Conservation (phyloP, 2,113 vertebrate species). For the Dromiciops gliroides region DNA sequence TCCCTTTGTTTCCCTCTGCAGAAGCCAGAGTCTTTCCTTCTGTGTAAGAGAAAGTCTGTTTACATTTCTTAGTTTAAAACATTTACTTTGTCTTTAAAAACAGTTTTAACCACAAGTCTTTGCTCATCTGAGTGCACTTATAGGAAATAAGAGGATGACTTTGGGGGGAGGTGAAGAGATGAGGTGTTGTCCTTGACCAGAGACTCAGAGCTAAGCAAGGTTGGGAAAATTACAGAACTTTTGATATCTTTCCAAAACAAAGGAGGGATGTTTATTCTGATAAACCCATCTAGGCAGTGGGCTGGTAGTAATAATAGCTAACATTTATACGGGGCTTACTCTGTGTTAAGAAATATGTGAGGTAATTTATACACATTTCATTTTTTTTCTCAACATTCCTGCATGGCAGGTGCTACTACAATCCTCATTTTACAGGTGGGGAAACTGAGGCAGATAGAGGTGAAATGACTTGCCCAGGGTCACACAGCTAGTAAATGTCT, state of each 20-base stretch:
- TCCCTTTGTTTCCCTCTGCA: not conserved
- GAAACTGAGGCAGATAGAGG: not conserved
- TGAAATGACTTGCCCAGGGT: not conserved
- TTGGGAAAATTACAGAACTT: not conserved
- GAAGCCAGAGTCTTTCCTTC: not conserved
- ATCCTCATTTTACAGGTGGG: not conserved
- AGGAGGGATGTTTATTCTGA: not conserved
- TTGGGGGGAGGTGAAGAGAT: not conserved
- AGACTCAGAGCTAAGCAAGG: not conserved
- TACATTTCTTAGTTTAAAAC: not conserved
- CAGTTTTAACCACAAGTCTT: not conserved
- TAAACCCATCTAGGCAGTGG: not conserved
- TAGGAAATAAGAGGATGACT: not conserved
- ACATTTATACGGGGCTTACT: not conserved
- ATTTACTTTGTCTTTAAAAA: not conserved
- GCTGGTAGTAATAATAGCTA: not conserved
- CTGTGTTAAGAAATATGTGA: not conserved
- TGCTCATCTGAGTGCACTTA: not conserved
- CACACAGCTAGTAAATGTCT: not conserved
- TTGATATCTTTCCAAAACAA: not conserved
- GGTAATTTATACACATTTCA: not conserved
- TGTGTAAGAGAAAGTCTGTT: not conserved
- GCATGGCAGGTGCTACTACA: not conserved
- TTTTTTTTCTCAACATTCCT: not conserved
- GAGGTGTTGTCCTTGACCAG: not conserved